Base-by-base conservation (phyloP, 2,113 vertebrate genomes). In the Pardalotus punctatus region DNA sequence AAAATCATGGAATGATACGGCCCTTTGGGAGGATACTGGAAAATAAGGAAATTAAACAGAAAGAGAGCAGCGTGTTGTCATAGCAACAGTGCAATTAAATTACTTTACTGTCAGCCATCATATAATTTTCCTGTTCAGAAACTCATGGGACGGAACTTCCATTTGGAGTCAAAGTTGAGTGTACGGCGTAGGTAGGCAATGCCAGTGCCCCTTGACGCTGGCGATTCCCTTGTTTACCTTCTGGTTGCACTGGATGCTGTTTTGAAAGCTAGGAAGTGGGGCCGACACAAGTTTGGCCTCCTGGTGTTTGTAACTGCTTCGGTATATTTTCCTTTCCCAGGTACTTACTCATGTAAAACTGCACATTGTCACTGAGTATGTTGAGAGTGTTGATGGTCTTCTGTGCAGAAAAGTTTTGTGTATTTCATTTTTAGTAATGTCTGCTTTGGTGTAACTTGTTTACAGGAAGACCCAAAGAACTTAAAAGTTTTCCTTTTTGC, bases 21-120 rank as follows among this genome's bases (percentile, higher is more conserved):
- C 97, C 97, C 98, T 98, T 94, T 79, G 98, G 98, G 98, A 98
- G 97, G 97, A 94, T 93, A 79, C 98, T 97, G 97, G 98, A 98
- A 98, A 98, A 98, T 98, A 98, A 98, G 98, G 98, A 98, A 98
- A 99, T 99, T 98, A 98, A 98, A 98, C 98, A 98, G 98, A 98
- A 98, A 99, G 98, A 98, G 98, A 99, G 98, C 98, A 97, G 97
- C 96, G 62, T 91, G 98, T 99, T 98, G 98, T 98, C 98, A 99
- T 98, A 97, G 99, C 98, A 98, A 99, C 98, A 97, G 95, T 81
- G 97, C 98, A 98, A 98, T 99, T 98, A 98, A 98, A 98, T 98
- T 98, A 99, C 98, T 98, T 98, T 98, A 97, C 98, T 98, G 98
- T 98, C 98, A 98, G 98, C 98, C 98, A 98, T 98, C 98, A 98